Base-by-base conservation (phyloP, 1,140 invertebrate genomes). In the Plutomurus gul region DNA sequence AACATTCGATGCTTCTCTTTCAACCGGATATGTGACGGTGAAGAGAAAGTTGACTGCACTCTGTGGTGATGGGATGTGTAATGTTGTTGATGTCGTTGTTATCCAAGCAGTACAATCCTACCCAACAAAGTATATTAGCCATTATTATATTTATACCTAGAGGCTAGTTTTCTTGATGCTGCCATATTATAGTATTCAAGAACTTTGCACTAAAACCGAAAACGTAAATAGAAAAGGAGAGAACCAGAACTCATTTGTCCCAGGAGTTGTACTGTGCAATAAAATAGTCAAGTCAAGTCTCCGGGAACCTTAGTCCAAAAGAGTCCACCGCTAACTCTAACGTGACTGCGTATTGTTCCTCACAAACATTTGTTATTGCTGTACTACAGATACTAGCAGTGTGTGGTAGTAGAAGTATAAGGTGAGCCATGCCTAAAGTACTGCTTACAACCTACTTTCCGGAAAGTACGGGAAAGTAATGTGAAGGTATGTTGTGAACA, bases 191-290 rank as follows among this genome's bases (percentile, higher is more conserved):
- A n/a, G n/a, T n/a, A n/a, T n/a, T n/a, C n/a, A 33, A 56, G 13
- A 65, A 65, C 56, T 65, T 65, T 25, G 36, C 27, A 36, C 27
- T 65, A 25, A 60, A 18, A 27, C 27, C 2, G 30, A 65, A 65
- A 65, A 65, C 36, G 56, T 65, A 27, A 16, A 33, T 65, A 65
- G 25, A 65, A 30, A n/a, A 65, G 30, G 7, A 7, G 5, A 65
- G 56, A 65, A 65, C 56, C 25, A 65, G 27, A 65, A 65, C 56
- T 65, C 56, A 65, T 65, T 65, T 65, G 56, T 65, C 56, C 56
- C 56, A 65, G 18, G 56, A 65, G 56, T 36, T 65, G 25, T 30
- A 65, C 2, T 43, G 39, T 43, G 39, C 39, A 65, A 65, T 30
- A 49, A 47, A 65, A 65, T 13, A 65, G 56, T 30, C 56, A 65